Evolutionary conservation across 1,140 invertebrate species (phyloP), one percentile per base, ranked within the genome.

Genomic region (Pogonus chalceus): DNA sequence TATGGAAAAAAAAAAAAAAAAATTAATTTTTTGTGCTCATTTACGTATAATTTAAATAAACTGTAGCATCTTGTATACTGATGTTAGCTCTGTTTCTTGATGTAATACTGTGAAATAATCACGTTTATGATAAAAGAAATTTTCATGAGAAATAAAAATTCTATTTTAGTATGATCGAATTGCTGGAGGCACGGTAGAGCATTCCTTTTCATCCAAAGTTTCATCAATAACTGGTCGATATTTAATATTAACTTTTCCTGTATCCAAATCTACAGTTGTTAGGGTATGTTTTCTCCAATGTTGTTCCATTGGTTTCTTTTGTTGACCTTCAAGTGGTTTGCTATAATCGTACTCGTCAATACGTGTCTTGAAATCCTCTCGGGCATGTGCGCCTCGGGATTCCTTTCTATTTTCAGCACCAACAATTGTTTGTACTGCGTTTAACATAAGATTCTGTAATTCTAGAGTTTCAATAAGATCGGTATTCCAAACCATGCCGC

Each of bases 381-480:
- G 77, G 0, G 95, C 92, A 74, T 99, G 97, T 23, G 96, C 96
- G 23, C 97, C 97, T 49, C 97, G 80, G n/a, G 90, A 95, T 76
- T 99, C 97, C 70, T 97, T 96, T 24, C 97, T 77, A 43, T 90
- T 92, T 69, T 96, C 91, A 14, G 97, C 97, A 0, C 79, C 79
- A 50, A 85, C 79, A 63, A 98, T 93, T 1, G 95, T 96, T 72
- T 95, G 91, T 59, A 90, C 75, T 0, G 95, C 88, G 71, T 96
- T 97, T 26, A 95, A 69, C 77, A 99, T 84, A 53, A 99, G 72
- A 74, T 99, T 99, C 75, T 99, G 95, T 20, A 99, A 75, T 72
- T 99, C 97, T 24, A 99, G 74, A 0, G 92, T 90, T 72, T 99
- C 97, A 20, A 99, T 80, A 35, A 99, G 73, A 72, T 99, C 96